These are phyloP conservation scores for Lutraria rhynchaena DNA, from an alignment of 1,140 invertebrate species.

Conservation along the genomic window DNA sequence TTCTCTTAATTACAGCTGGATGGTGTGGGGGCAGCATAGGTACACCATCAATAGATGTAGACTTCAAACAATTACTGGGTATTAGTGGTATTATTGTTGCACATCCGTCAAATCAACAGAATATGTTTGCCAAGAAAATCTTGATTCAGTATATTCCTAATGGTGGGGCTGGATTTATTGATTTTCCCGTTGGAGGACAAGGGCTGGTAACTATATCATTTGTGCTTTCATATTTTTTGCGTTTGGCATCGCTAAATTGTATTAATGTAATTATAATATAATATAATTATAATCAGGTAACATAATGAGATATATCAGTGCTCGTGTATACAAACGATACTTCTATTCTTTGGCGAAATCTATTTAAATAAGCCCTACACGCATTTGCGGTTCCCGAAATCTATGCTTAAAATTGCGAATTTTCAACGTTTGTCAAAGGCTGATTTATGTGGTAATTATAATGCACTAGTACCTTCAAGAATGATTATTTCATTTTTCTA, in stretches of 20 bases:
- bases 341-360: background rate
- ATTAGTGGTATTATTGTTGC: slow-evolving; percentile 23
- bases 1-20: background rate
- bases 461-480: too few species aligned
- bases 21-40: background rate
- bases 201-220: slow-evolving; percentile 24
- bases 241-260: background rate
- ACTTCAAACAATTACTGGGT: slow-evolving; percentile 10
- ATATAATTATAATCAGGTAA: background rate
- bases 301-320: background rate
- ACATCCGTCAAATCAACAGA: background rate
- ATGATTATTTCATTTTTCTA: too few species aligned
- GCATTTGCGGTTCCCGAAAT: too few species aligned
- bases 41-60: slow-evolving; percentile 4
- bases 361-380: background rate
- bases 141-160: slow-evolving; percentile 39
- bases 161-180: slow-evolving; percentile 13
- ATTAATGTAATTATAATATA: too few species aligned
- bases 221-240: background rate
- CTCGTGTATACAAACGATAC: background rate
- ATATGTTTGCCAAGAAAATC: background rate
- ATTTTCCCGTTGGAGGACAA: slow-evolving; percentile 25
- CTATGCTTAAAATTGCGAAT: too few species aligned
- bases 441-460: too few species aligned
- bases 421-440: too few species aligned